These are phyloP conservation scores for chimpanzee (Pan troglodytes) DNA, from an alignment of 2,113 vertebrate species.

Conservation along the genomic window NHGRI_mPanTro3-v2.1_pri NC_072403.2:135166001-135166500, in stretches of 20 bases:
- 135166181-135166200: not conserved
- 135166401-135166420: not conserved
- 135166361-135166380: not conserved
- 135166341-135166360: not conserved
- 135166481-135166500: not conserved
- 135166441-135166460: not conserved
- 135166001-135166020: not conserved
- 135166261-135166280: not conserved
- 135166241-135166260: not conserved
- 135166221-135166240: not conserved
- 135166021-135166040: not conserved
- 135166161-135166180: not conserved
- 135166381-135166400: not conserved
- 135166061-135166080: not conserved
- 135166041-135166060: not conserved
- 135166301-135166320: not conserved
- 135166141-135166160: not conserved
- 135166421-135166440: not conserved
- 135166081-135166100: not conserved
- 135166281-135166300: not conserved
- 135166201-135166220: not conserved
- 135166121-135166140: not conserved
- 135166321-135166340: not conserved
- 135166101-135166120: not conserved
- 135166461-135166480: not conserved